These are phyloP conservation scores for Carterocephalus palaemon DNA, from an alignment of 2,888 invertebrate species.

Conservation along the genomic window DNA sequence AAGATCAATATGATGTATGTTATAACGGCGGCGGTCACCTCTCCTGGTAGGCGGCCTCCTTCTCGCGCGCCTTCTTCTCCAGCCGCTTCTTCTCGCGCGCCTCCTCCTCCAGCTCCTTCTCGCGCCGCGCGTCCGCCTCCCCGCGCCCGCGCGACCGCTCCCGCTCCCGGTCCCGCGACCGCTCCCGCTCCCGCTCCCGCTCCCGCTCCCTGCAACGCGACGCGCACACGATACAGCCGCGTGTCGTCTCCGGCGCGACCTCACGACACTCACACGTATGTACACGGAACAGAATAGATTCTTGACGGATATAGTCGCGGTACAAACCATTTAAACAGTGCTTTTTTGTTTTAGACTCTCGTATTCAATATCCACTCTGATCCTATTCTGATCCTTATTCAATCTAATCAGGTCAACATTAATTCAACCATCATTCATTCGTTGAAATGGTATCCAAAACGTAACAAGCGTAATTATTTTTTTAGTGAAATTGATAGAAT, in stretches of 20 bases:
- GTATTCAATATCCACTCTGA: too few relatives aligned
- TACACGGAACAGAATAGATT: too few relatives aligned
- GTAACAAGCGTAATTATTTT: too few relatives aligned
- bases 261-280: background rate
- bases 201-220: conserved; percentile 51
- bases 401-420: too few relatives aligned
- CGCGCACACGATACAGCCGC: background rate
- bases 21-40: conserved; percentile 56
- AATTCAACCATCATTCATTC: too few relatives aligned
- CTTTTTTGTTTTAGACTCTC: too few relatives aligned
- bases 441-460: too few relatives aligned
- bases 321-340: too few relatives aligned
- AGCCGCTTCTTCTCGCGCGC: conserved; percentile 92
- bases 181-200: conserved; percentile 60
- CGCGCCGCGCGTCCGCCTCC: conserved; percentile 83
- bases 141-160: conserved; percentile 67
- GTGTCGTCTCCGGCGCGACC: background rate
- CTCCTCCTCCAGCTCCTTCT: conserved; percentile 95
- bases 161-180: conserved; percentile 68
- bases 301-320: too few relatives aligned
- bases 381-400: too few relatives aligned
- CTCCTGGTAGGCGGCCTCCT: conserved; percentile 98
- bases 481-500: too few relatives aligned
- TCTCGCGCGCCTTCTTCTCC: conserved; percentile 94
- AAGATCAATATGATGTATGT: background rate